Evolutionary conservation across 2,888 invertebrate species (phyloP).

Genomic region (Tinea trinotella): DNA sequence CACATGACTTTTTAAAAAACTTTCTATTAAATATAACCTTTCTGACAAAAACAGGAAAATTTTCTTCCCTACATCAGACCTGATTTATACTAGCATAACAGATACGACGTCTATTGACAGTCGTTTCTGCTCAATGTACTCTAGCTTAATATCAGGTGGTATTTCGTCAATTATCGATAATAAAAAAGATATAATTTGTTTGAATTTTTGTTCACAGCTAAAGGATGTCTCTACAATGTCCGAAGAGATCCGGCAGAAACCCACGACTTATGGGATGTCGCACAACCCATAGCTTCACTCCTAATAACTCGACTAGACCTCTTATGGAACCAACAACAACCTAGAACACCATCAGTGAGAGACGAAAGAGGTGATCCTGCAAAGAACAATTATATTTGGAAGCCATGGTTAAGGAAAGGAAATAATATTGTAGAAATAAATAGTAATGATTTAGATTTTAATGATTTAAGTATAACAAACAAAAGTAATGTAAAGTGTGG

Average conservation of each 20-base stretch:
- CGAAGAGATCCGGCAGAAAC: constrained; percentile 85
- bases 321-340: constrained; percentile 62
- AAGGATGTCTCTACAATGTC: constrained; percentile 83
- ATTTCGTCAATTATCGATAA: too few species aligned
- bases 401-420: constrained; percentile 65
- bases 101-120: too few species aligned
- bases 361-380: constrained; percentile 76
- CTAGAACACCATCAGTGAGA: constrained; percentile 54
- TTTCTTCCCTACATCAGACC: too few species aligned
- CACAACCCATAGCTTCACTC: constrained; percentile 59
- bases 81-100: too few species aligned
- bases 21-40: too few species aligned
- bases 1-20: too few species aligned
- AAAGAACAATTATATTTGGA: constrained; percentile 81
- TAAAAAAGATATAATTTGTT: too few species aligned
- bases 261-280: constrained; percentile 73
- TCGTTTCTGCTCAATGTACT: too few species aligned
- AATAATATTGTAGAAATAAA: constrained; percentile 23
- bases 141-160: too few species aligned
- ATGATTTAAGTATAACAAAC: background rate
- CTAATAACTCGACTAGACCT: constrained; percentile 52
- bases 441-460: background rate
- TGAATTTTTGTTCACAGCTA: constrained; percentile 55
- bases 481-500: constrained; percentile 1
- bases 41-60: too few species aligned